phyloP scores from a whole-genome alignment of 1,140 invertebrate species.

The Mycetomoellerius zeteki region DNA sequence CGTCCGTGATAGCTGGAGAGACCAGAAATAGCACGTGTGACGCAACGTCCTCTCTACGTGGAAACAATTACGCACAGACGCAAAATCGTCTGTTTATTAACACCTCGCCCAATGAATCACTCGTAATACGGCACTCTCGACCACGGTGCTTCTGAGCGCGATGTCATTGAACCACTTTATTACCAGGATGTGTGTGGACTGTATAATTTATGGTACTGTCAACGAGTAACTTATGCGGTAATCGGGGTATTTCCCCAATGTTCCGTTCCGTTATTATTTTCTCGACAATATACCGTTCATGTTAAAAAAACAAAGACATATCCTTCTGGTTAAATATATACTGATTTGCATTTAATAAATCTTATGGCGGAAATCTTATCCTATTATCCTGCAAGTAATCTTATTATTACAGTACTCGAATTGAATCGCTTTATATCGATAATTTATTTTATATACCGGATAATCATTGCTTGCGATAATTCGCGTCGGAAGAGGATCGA shows the following conservation, averaged over 20 bases:
- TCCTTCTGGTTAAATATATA: not conserved
- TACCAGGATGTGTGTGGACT: conserved; percentile 63
- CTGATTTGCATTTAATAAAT: not conserved
- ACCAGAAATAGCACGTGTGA: conserved; percentile 45
- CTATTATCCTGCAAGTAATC: not conserved
- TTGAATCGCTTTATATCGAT: not conserved
- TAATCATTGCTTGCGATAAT: conserved; percentile 6
- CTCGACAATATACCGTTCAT: conserved; percentile 23
- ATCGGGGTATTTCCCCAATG: conserved; percentile 60
- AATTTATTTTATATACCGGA: not conserved
- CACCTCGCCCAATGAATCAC: conserved; percentile 69
- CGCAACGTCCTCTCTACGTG: conserved; percentile 30
- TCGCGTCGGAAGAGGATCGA: not conserved
- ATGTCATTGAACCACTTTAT: conserved; percentile 76
- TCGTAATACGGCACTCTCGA: conserved; percentile 35
- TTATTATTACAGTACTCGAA: not conserved
- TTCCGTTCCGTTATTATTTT: conserved; percentile 30
- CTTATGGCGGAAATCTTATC: not conserved
- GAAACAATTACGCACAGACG: conserved; percentile 65
- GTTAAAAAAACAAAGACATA: not conserved
- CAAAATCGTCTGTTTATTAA: conserved; percentile 58
- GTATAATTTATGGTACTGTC: conserved; percentile 73
- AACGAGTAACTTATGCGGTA: conserved; percentile 69
- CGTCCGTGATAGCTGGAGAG: not conserved
- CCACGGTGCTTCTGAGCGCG: conserved; percentile 6